Percentiles rank a stretch among this genome's conserved stretches.
These are phyloP conservation scores for Drosophila borborema DNA, from an alignment of 2,888 invertebrate genomes.

Conservation along the genomic window DNA sequence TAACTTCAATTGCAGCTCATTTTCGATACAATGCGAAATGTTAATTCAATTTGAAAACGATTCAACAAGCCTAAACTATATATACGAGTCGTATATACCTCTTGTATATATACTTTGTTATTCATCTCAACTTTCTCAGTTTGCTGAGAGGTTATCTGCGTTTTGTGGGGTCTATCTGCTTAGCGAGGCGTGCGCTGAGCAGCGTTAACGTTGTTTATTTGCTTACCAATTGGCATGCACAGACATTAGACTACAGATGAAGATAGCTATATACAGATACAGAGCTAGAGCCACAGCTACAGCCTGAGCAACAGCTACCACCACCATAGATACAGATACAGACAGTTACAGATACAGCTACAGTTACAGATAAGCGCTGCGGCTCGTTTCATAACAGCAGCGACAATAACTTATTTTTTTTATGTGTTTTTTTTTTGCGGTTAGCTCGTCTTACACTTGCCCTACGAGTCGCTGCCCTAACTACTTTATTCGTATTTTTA, in stretches of 20 bases:
- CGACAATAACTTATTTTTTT: constrained; percentile 30
- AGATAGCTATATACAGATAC: constrained; percentile 29
- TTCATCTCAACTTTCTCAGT: constrained; percentile 1
- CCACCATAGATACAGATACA: constrained; percentile 3
- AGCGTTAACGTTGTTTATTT: constrained; percentile 64
- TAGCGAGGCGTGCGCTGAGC: constrained; percentile 45
- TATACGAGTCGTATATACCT: not conserved
- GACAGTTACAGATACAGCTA: constrained; percentile 27
- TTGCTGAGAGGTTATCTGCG: constrained; percentile 36
- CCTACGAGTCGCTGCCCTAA: constrained; percentile 9
- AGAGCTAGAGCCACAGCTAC: constrained; percentile 27
- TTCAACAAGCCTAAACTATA: constrained; percentile 6
- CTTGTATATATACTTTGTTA: not conserved
- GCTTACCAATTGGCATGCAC: constrained; percentile 71
- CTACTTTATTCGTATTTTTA: constrained; percentile 22
- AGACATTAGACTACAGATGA: constrained; percentile 27
- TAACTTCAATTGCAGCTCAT: constrained; percentile 71
- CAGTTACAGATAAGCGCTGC: constrained; percentile 55
- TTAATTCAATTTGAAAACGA: constrained; percentile 62
- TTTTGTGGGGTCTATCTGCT: constrained; percentile 30
- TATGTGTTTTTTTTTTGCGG: constrained; percentile 49
- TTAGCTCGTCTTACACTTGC: constrained; percentile 71
- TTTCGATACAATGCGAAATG: constrained; percentile 48
- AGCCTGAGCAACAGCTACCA: not conserved
- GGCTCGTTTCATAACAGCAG: constrained; percentile 61